These are phyloP conservation scores for Polyergus mexicanus DNA, from an alignment of 1,140 invertebrate species.

Conservation along the genomic window DNA sequence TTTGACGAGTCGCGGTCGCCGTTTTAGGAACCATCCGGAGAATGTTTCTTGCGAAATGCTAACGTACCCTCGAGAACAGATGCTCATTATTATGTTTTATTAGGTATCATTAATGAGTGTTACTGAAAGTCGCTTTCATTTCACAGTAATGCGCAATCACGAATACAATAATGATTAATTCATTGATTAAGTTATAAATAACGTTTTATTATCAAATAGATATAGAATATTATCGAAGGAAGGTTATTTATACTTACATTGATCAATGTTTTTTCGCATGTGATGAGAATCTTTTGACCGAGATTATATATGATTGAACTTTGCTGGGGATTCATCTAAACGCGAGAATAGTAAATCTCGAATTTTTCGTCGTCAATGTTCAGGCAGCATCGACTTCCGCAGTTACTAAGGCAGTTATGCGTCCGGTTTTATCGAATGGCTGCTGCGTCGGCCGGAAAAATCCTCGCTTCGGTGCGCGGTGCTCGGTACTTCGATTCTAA, in stretches of 20 bases:
- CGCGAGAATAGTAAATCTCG: slow-evolving; percentile 28
- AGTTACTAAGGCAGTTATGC: slow-evolving; percentile 17
- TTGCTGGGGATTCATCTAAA: slow-evolving; percentile 2
- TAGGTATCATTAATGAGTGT: background rate
- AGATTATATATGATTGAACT: background rate
- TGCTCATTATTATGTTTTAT: background rate
- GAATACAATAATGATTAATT: background rate
- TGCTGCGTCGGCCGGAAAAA: slow-evolving; percentile 32
- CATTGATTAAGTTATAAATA: slow-evolving; percentile 1
- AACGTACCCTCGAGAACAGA: background rate
- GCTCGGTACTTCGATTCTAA: slow-evolving; percentile 51
- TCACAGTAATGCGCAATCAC: background rate
- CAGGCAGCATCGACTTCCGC: slow-evolving; percentile 17
- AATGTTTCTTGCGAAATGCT: slow-evolving; percentile 18
- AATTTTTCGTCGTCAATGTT: background rate
- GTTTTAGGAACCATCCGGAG: slow-evolving; percentile 27
- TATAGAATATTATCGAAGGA: background rate
- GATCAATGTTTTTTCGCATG: background rate
- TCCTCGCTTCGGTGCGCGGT: slow-evolving; percentile 18
- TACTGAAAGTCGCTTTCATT: background rate
- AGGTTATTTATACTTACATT: background rate
- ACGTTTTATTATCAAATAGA: background rate
- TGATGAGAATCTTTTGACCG: background rate
- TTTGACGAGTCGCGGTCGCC: slow-evolving; percentile 80
- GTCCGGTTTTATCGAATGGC: slow-evolving; percentile 18